Evolutionary conservation across 2,888 invertebrate species (phyloP), one percentile per base, ranked within the genome.

Genomic region (Erynnis tages): DNA sequence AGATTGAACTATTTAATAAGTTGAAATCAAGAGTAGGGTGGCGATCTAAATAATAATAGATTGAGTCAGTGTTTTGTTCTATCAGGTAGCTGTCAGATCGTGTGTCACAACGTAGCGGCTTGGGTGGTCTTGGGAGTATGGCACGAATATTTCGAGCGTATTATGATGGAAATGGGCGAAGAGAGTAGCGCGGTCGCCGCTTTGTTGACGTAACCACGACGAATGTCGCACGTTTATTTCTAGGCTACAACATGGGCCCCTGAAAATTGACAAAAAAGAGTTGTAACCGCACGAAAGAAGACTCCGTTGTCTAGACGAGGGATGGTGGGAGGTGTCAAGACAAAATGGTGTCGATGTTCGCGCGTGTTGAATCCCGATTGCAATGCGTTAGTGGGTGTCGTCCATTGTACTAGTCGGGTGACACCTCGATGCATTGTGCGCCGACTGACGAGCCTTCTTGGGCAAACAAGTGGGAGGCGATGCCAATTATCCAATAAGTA

Each of bases 121-220:
- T 87, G 89, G 89, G 89, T 89, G 89, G 89, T 86, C 89, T 67
- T 57, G 65, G 73, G 73, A 74, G 79, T 76, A 85, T 82, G 77
- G 79, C 82, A 82, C 74, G 81, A 80, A 82, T 76, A 84, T 83
- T 82, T 83, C 82, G 75, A 79, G 71, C 77, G 80, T 71, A 88
- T 89, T 89, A 82, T 87, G 72, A 89, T 89, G 86, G 77, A 77
- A 88, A 89, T 89, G 68, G 62, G 73, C 65, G 67, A 75, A 68
- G 77, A 69, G 67, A 73, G 75, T 66, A 66, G 72, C 70, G 67
- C 73, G 67, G 73, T 70, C 65, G 67, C 60, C 63, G 69, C 70
- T 74, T 87, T 88, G 87, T 88, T 61, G 58, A 59, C 48, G 53
- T 53, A 58, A 79, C 78, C 85, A 82, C 74, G 73, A 82, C 85